Conservation (phyloP, 1,140 invertebrate species). For the Phymorhynchus buccinoides region DNA sequence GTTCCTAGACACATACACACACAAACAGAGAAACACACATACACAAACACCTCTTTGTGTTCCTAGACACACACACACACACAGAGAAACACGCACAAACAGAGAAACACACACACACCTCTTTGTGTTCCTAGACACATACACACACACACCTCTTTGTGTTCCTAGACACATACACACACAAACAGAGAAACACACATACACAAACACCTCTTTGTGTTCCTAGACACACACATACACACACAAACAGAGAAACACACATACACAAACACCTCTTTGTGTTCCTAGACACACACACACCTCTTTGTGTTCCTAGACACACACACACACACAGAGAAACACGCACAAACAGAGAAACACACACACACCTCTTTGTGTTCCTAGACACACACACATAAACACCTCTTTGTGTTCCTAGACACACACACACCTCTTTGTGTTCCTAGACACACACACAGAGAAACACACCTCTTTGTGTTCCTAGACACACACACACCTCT, state of each 20-base stretch:
- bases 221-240: no score
- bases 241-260: neutral
- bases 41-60: no score
- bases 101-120: neutral
- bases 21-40: no score
- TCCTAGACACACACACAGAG: no score
- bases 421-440: no score
- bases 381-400: neutral
- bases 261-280: neutral
- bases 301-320: neutral
- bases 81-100: no score
- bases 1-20: no score
- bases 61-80: no score
- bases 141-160: neutral
- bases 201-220: neutral
- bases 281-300: neutral
- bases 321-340: neutral
- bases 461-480: no score
- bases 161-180: no score
- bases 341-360: neutral
- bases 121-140: neutral
- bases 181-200: neutral
- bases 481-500: constrained; percentile 1
- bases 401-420: no score
- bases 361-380: neutral